These are phyloP conservation scores for Drosophila nigrodunni DNA, from an alignment of 1,140 invertebrate genomes.

Conservation along the genomic window DNA sequence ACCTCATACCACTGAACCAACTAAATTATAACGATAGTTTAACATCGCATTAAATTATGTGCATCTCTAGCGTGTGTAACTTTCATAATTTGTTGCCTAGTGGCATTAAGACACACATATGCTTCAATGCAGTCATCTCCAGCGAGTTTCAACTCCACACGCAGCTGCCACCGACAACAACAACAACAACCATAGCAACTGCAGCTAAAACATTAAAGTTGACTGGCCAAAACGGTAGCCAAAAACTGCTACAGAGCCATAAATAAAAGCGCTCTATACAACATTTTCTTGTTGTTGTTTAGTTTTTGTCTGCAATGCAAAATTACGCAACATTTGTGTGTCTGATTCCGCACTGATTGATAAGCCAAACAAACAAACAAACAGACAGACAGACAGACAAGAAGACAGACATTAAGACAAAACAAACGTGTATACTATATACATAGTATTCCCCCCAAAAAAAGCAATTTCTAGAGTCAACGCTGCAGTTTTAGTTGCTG, in stretches of 20 bases:
- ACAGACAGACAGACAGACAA: conserved; percentile 13
- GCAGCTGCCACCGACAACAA: conserved; percentile 36
- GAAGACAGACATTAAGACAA: conserved; percentile 1
- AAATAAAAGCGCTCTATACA: conserved; percentile 52
- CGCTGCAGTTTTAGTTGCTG: conserved; percentile 6
- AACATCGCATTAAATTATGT: not conserved
- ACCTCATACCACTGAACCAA: conserved; percentile 2
- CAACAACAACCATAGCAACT: not conserved
- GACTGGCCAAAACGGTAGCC: conserved; percentile 51
- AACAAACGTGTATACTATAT: not conserved
- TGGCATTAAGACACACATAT: conserved; percentile 49
- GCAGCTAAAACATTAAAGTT: conserved; percentile 41
- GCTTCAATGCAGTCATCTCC: conserved; percentile 25
- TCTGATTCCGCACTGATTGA: conserved; percentile 59
- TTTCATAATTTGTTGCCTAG: conserved; percentile 34
- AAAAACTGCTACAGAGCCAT: conserved; percentile 46
- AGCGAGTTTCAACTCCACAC: conserved; percentile 44
- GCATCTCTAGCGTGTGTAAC: conserved; percentile 11
- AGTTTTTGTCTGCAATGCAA: conserved; percentile 42
- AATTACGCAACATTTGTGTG: conserved; percentile 58
- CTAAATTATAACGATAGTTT: conserved; percentile 18
- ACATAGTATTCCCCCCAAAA: not conserved
- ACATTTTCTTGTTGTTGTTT: conserved; percentile 28
- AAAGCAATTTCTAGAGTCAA: conserved; percentile 18
- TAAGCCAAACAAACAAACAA: conserved; percentile 51